Percentiles rank a stretch among this genome's conserved stretches.
phyloP scores from a whole-genome alignment of 2,888 invertebrate genomes.

The Metalampra italica region DNA sequence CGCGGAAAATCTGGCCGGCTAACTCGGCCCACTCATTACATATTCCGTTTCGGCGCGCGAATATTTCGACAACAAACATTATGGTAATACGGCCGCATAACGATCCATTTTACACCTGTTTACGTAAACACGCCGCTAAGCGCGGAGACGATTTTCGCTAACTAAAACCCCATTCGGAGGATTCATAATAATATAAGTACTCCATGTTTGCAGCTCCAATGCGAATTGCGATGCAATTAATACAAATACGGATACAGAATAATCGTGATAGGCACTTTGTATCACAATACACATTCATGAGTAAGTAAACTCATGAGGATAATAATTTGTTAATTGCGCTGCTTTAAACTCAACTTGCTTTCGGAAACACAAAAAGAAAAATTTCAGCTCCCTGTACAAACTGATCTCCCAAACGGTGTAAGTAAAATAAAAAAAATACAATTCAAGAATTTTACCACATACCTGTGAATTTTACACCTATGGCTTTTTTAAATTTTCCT shows the following conservation, averaged over 20 bases:
- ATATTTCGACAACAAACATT: constrained; percentile 74
- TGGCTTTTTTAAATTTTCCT: too few relatives aligned
- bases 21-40: constrained; percentile 60
- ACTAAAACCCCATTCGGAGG: constrained; percentile 14
- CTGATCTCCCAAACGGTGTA: too few relatives aligned
- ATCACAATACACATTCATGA: too few relatives aligned
- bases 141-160: constrained; percentile 51
- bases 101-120: constrained; percentile 73
- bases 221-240: background rate
- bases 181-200: constrained; percentile 6
- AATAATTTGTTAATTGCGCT: too few relatives aligned
- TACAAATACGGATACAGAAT: background rate
- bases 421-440: too few relatives aligned
- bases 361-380: too few relatives aligned
- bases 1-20: constrained; percentile 53
- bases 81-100: constrained; percentile 69
- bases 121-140: constrained; percentile 65
- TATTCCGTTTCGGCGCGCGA: constrained; percentile 64
- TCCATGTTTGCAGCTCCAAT: constrained; percentile 2
- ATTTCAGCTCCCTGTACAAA: too few relatives aligned
- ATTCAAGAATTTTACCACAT: too few relatives aligned
- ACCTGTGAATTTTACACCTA: too few relatives aligned
- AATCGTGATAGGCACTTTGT: too few relatives aligned
- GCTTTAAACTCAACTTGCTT: too few relatives aligned
- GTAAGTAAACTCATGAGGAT: too few relatives aligned